Evolutionary conservation across 2,888 invertebrate genomes (phyloP).

Genomic region (Patella caerulea): DNA sequence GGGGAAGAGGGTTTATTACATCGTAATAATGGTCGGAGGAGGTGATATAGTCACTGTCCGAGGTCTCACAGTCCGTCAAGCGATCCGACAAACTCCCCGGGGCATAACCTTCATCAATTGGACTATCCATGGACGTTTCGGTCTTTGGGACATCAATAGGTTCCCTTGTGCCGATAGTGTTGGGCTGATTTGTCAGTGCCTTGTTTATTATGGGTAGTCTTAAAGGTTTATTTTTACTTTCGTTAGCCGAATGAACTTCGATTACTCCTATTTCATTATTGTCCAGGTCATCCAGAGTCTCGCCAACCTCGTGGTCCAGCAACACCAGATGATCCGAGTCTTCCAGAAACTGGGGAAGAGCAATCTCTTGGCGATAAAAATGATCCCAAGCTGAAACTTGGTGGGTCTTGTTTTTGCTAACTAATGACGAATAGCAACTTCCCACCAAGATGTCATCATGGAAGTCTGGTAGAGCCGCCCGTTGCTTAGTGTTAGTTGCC

Average conservation of each 20-base stretch:
- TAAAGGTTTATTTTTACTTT: neutral
- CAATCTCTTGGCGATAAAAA: slow-evolving; percentile 29
- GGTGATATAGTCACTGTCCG: neutral
- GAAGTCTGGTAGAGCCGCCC: slow-evolving; percentile 20
- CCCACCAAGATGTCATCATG: neutral
- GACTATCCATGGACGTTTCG: neutral
- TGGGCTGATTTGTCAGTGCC: neutral
- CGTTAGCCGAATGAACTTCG: neutral
- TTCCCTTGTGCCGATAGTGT: neutral
- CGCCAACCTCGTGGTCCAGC: slow-evolving; percentile 33
- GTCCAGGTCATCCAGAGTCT: slow-evolving; percentile 24
- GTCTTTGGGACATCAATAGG: neutral
- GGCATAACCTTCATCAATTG: neutral
- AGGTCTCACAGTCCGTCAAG: neutral
- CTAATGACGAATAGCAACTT: slow-evolving; percentile 14
- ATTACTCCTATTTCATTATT: slow-evolving; percentile 2
- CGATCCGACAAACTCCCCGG: neutral
- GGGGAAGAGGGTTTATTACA: neutral
- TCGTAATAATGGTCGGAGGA: slow-evolving; percentile 4
- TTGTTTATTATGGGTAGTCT: neutral
- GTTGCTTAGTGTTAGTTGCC: slow-evolving; percentile 11
- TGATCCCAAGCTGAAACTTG: slow-evolving; percentile 24
- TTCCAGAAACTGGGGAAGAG: slow-evolving; percentile 31
- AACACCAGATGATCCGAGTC: slow-evolving; percentile 29
- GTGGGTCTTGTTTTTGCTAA: slow-evolving; percentile 3